These are phyloP conservation scores for Muscicapa comitata DNA, from an alignment of 2,797 vertebrate species.

Conservation along the genomic window DNA sequence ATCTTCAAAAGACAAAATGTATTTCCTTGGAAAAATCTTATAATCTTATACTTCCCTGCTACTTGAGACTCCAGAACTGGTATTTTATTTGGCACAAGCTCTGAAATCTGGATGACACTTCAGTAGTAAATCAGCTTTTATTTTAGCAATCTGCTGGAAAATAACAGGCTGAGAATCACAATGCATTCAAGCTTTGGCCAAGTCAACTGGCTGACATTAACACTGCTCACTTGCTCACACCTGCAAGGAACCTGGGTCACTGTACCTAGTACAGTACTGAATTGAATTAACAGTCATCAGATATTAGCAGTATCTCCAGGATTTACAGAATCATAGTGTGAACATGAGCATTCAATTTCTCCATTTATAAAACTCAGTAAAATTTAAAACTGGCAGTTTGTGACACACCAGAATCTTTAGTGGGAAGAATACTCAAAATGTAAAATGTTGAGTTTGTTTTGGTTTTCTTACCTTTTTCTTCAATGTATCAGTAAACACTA, in stretches of 20 bases:
- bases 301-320: background rate
- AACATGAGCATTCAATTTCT: background rate
- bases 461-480: background rate
- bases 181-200: background rate
- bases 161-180: background rate
- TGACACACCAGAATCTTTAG: background rate
- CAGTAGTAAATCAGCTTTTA: background rate
- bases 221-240: background rate
- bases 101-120: background rate
- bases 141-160: background rate
- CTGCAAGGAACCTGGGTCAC: background rate
- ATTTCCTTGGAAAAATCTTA: conserved; percentile 24
- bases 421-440: background rate
- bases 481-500: background rate
- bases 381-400: background rate
- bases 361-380: background rate
- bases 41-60: background rate
- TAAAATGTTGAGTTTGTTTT: background rate
- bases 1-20: conserved; percentile 31
- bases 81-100: background rate
- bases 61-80: background rate
- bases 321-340: background rate
- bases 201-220: background rate
- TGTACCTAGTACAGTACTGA: background rate
- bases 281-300: background rate